phyloP scores from a whole-genome alignment of 2,888 invertebrate genomes.

The Ypsolopha scabrella region DNA sequence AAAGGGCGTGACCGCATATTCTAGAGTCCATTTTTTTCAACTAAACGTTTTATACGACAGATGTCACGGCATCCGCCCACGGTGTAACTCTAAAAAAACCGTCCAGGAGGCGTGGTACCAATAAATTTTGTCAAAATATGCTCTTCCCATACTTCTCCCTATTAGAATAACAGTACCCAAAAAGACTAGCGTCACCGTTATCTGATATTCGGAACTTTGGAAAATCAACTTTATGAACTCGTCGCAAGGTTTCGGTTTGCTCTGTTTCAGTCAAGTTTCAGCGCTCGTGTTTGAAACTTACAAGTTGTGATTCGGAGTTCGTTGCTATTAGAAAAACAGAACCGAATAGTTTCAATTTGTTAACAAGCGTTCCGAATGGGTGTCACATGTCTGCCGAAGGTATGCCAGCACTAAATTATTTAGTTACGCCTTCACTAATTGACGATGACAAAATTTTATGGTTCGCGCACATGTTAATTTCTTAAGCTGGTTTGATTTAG shows the following conservation, averaged over 20 bases:
- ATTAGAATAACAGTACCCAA: slow-evolving; percentile 64
- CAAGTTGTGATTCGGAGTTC: not conserved
- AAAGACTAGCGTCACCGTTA: not conserved
- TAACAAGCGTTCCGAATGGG: slow-evolving; percentile 62
- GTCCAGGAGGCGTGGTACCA: slow-evolving; percentile 61
- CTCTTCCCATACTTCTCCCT: slow-evolving; percentile 60
- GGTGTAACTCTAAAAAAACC: slow-evolving; percentile 32
- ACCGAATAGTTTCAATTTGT: slow-evolving; percentile 63
- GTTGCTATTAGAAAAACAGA: not conserved
- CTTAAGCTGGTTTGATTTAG: not conserved
- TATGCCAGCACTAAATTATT: slow-evolving; percentile 46
- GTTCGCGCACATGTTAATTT: slow-evolving; percentile 55
- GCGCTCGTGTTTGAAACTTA: too few species aligned
- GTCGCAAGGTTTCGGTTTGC: too few species aligned
- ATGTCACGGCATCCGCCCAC: slow-evolving; percentile 58
- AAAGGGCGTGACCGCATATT: slow-evolving; percentile 1
- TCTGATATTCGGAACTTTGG: too few species aligned
- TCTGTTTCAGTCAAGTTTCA: too few species aligned
- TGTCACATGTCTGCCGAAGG: slow-evolving; percentile 57
- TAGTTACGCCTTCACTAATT: slow-evolving; percentile 59
- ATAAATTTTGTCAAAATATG: slow-evolving; percentile 71
- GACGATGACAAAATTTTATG: slow-evolving; percentile 64
- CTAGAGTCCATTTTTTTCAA: slow-evolving; percentile 11
- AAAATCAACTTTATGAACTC: too few species aligned
- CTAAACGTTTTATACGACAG: slow-evolving; percentile 47